phyloP scores from a whole-genome alignment of 2,113 vertebrate genomes.

The Polypterus senegalus region DNA sequence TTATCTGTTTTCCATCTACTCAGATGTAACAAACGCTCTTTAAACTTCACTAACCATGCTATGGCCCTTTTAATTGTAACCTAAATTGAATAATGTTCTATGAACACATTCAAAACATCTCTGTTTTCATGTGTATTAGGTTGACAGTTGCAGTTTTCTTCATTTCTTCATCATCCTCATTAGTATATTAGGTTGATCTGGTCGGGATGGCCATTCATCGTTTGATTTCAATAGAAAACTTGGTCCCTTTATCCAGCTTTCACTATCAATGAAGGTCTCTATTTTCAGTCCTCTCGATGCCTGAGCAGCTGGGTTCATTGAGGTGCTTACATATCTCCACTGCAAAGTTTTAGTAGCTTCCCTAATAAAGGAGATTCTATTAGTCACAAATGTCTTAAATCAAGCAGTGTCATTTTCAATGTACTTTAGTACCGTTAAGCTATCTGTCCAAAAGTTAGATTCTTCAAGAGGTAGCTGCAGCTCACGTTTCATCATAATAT shows the following conservation, averaged over 20 bases:
- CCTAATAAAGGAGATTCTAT: constrained; percentile 6
- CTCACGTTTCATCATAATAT: constrained; percentile 21
- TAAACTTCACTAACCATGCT: background rate
- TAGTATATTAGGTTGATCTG: background rate
- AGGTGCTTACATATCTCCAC: constrained; percentile 15
- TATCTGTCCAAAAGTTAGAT: constrained; percentile 15
- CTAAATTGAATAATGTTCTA: background rate
- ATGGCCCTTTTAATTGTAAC: background rate
- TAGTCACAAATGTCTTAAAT: constrained; percentile 12
- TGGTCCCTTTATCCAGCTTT: constrained; percentile 12
- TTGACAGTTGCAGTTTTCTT: background rate
- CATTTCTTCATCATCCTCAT: background rate
- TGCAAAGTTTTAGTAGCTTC: constrained; percentile 7
- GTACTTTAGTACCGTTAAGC: constrained; percentile 12
- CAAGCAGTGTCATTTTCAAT: constrained; percentile 10
- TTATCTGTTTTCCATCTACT: background rate
- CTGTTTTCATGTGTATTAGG: background rate
- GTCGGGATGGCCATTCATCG: background rate
- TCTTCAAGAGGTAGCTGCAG: constrained; percentile 13
- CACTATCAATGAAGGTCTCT: constrained; percentile 7
- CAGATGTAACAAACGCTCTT: background rate
- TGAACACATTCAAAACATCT: background rate
- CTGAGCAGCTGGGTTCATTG: constrained; percentile 12
- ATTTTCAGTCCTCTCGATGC: constrained; percentile 11
- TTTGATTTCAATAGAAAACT: constrained; percentile 2